Percentiles rank a stretch among this genome's conserved stretches.
Evolutionary conservation across 1,140 invertebrate species (phyloP).

Genomic region (Lepidurus packardi): DNA sequence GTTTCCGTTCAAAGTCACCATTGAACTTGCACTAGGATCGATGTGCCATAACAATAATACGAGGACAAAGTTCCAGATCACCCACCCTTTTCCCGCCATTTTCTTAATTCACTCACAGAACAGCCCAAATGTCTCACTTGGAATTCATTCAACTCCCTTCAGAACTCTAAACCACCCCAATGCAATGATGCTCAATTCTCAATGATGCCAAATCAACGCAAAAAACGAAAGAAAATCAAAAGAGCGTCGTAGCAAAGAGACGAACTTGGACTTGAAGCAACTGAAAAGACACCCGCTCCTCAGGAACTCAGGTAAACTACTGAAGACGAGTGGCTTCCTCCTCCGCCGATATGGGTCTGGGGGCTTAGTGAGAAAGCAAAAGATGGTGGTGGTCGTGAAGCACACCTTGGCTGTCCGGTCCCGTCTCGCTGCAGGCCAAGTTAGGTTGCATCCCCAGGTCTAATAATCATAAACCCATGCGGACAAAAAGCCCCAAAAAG

Average conservation of each 20-base stretch:
- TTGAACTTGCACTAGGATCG: neutral
- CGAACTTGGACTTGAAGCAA: neutral
- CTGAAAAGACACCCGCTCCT: neutral
- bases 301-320: neutral
- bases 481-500: neutral
- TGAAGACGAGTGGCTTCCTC: constrained; percentile 3
- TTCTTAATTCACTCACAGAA: neutral
- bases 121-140: neutral
- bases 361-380: neutral
- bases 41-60: neutral
- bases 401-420: neutral
- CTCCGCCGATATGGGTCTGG: neutral
- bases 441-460: neutral
- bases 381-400: neutral
- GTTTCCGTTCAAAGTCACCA: constrained; percentile 1
- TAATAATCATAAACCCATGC: constrained; percentile 7
- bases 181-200: neutral
- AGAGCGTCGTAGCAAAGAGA: neutral
- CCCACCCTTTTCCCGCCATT: neutral
- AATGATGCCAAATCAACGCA: neutral
- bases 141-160: neutral
- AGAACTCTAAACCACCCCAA: neutral
- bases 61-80: no score
- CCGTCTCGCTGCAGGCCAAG: neutral
- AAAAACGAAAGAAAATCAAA: neutral